phyloP scores from a whole-genome alignment of 1,140 invertebrate genomes.

The Alviniconcha marisindica region DNA sequence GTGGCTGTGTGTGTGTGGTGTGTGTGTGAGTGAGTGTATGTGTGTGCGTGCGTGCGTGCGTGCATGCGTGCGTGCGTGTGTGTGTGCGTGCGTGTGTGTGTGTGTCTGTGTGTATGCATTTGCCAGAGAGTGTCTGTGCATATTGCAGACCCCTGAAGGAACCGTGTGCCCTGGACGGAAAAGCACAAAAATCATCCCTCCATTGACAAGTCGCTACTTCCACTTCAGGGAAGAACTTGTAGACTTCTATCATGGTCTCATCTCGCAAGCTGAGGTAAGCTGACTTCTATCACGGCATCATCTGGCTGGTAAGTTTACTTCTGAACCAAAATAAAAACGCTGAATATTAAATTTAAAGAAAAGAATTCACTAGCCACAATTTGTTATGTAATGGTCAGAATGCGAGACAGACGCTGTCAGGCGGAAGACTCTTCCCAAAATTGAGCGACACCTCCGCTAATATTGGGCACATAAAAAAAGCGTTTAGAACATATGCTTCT shows the following conservation, averaged over 20 bases:
- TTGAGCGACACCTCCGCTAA: too few species aligned
- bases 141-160: slow-evolving; percentile 46
- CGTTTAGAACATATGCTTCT: too few species aligned
- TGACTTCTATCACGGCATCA: too few species aligned
- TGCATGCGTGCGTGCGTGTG: not conserved
- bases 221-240: slow-evolving; percentile 48
- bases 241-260: not conserved
- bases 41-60: not conserved
- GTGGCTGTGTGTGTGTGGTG: not conserved
- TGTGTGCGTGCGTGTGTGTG: not conserved
- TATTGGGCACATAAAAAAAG: too few species aligned
- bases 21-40: not conserved
- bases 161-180: slow-evolving; percentile 47
- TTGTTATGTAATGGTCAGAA: too few species aligned
- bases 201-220: slow-evolving; percentile 44
- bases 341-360: too few species aligned
- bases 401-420: too few species aligned
- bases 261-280: slow-evolving; percentile 49
- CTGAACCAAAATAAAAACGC: too few species aligned
- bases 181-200: slow-evolving; percentile 36
- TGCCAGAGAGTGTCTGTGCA: not conserved
- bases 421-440: too few species aligned
- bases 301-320: too few species aligned
- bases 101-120: not conserved
- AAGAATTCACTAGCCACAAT: too few species aligned